These are phyloP conservation scores for Galerucella nymphaeae DNA, from an alignment of 2,888 invertebrate species.

Conservation along the genomic window DNA sequence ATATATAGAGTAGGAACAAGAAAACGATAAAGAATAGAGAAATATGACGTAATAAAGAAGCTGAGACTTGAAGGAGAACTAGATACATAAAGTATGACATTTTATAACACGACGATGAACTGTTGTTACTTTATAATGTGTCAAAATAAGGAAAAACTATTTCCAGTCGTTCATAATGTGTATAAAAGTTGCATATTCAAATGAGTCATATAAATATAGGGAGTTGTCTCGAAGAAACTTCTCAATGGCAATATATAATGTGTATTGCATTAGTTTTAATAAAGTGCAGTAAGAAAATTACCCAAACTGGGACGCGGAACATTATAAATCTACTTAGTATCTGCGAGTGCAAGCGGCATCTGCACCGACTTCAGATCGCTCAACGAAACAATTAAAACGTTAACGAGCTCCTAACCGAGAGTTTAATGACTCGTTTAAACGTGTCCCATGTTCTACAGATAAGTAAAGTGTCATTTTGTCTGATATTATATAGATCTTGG, in stretches of 20 bases:
- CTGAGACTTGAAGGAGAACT: no score
- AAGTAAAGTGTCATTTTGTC: conserved; percentile 41
- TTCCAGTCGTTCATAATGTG: no score
- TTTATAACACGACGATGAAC: no score
- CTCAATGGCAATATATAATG: conserved; percentile 46
- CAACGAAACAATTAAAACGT: conserved; percentile 63
- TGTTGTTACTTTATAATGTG: no score
- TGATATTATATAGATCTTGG: conserved; percentile 42
- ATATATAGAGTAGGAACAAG: no score
- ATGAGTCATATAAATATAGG: conserved; percentile 3
- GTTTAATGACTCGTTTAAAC: conserved; percentile 61
- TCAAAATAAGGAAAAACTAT: no score
- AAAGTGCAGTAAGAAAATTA: conserved; percentile 51
- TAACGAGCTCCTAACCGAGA: conserved; percentile 62
- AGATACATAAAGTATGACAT: no score
- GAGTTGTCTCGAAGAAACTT: conserved; percentile 24
- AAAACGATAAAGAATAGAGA: no score
- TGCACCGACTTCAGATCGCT: conserved; percentile 59
- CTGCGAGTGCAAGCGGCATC: conserved; percentile 53
- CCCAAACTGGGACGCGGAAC: conserved; percentile 49
- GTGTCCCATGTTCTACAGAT: conserved; percentile 48
- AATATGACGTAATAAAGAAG: no score
- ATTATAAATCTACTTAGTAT: conserved; percentile 56
- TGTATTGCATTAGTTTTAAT: conserved; percentile 52
- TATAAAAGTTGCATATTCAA: background rate